Evolutionary conservation across 1,140 invertebrate species (phyloP), one percentile per base, ranked within the genome.

Genomic region (Caenorhabditis inopinata): DNA sequence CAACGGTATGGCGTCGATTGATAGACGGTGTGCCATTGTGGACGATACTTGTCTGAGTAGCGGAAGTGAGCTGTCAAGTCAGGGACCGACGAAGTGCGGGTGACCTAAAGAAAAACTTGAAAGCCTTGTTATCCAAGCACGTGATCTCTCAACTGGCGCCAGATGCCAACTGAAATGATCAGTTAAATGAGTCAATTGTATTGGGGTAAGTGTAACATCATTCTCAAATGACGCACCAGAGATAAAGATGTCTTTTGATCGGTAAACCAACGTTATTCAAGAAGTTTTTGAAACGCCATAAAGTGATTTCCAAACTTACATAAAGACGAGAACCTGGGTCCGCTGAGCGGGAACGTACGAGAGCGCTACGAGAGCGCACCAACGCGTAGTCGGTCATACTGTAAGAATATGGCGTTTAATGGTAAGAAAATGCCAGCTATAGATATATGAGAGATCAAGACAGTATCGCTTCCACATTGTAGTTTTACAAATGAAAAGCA

Each of bases 51-150:
- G 46, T 81, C 80, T 21, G 74, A 78, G 7, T 47, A 58, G 48
- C 79, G 79, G 73, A 35, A 82, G 79, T 83, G 83, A 14, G 76
- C 27, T 7, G 51, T 77, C 49, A 83, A 47, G 68, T 83, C 82
- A 14, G 82, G 82, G 12, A 83, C 79, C 38, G 82, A 83, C 23
- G 74, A 53, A 32, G 82, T 83, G 32, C 82, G 74, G 46, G 53
- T 78, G 62, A 82, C 62, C 81, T 82, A 46, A 2, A 68, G 38
- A 68, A 75, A 81, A 16, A 75, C 38, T 68, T 68, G 58, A 38
- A n/a, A n/a, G n/a, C 38, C 21, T 68, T 68, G 32, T 68, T 68
- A 68, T 38, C 27, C 38, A 38, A 29, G 38, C 58, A 42, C 58
- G 32, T 68, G 58, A 68, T 68, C 38, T 42, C 38, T 42, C 14